Evolutionary conservation across 1,140 invertebrate genomes (phyloP).

Genomic region (Ylistrum balloti): DNA sequence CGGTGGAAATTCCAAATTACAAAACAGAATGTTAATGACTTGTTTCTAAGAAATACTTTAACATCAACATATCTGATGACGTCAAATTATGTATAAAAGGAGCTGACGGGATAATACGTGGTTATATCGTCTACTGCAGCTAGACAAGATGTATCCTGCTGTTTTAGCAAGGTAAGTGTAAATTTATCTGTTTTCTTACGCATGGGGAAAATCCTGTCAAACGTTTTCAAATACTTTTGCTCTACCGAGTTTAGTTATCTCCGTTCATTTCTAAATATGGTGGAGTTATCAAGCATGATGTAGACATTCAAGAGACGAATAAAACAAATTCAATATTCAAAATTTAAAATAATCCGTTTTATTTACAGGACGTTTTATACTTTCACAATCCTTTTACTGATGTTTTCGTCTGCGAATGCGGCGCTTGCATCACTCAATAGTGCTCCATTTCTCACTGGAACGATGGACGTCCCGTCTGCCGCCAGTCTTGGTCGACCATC

Average conservation of each 20-base stretch:
- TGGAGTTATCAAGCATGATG: too few species aligned
- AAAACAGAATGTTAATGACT: too few species aligned
- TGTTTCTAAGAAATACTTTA: neutral
- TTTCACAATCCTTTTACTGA: neutral
- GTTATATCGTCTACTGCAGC: neutral
- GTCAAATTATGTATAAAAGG: neutral
- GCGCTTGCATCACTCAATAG: neutral
- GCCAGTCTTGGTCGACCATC: neutral
- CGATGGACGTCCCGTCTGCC: neutral
- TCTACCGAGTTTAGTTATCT: too few species aligned
- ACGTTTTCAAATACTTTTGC: too few species aligned
- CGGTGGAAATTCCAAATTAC: too few species aligned
- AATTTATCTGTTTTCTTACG: too few species aligned
- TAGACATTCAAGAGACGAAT: too few species aligned
- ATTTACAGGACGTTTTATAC: neutral
- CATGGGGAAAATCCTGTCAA: too few species aligned
- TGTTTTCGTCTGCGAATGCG: neutral
- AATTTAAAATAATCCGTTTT: too few species aligned
- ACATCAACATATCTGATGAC: neutral
- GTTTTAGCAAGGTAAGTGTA: neutral
- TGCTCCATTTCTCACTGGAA: neutral
- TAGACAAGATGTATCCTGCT: neutral
- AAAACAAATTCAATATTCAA: neutral
- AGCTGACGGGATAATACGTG: neutral
- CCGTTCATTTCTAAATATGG: too few species aligned